Conservation (phyloP, 2,888 invertebrate genomes). For the Aspidapion aeneum region DNA sequence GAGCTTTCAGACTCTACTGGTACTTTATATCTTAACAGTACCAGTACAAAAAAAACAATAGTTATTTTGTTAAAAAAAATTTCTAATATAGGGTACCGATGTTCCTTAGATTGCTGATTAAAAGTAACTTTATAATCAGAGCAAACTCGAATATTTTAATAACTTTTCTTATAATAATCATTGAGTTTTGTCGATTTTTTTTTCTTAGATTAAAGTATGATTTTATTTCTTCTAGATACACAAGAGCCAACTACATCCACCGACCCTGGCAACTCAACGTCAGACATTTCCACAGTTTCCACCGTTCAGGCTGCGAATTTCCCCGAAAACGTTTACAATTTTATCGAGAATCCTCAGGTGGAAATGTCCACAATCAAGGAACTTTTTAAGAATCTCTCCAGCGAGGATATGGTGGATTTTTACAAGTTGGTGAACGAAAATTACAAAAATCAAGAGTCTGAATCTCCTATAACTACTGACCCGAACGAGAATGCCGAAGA, state of each 20-base stretch:
- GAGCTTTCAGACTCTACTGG: too few relatives aligned
- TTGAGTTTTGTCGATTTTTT: too few relatives aligned
- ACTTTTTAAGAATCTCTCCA: conserved; percentile 27
- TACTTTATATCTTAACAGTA: too few relatives aligned
- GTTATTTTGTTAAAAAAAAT: too few relatives aligned
- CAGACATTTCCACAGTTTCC: neutral
- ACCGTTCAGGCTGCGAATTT: neutral
- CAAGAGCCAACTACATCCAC: neutral
- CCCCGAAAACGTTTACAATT: conserved; percentile 3
- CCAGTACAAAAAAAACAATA: too few relatives aligned
- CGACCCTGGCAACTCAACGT: neutral
- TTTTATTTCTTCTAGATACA: neutral
- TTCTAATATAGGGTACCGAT: too few relatives aligned
- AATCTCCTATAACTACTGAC: neutral
- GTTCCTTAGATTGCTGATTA: too few relatives aligned
- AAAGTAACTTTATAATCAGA: too few relatives aligned
- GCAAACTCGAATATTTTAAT: too few relatives aligned
- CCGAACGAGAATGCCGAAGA: neutral
- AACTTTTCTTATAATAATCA: too few relatives aligned
- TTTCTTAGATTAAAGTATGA: too few relatives aligned
- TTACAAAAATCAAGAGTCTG: conserved; percentile 19
- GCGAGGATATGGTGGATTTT: conserved; percentile 25
- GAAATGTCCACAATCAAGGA: conserved; percentile 31
- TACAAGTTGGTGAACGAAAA: conserved; percentile 25
- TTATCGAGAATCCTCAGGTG: conserved; percentile 28